These are phyloP conservation scores for Limonius californicus DNA, from an alignment of 1,140 invertebrate species.

Conservation along the genomic window DNA sequence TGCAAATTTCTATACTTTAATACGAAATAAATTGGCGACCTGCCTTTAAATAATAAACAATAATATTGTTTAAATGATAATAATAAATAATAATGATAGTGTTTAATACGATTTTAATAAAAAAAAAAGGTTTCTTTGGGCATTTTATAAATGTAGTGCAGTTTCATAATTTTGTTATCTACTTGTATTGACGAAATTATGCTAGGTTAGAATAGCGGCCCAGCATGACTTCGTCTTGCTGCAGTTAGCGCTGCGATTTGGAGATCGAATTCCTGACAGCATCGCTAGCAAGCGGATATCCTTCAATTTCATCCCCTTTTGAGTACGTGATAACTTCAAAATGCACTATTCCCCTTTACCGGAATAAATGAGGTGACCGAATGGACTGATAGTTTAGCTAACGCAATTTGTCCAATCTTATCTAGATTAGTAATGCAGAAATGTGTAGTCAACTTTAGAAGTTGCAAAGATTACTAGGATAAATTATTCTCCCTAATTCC, in stretches of 20 bases:
- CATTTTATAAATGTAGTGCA: constrained; percentile 33
- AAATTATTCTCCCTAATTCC: constrained; percentile 33
- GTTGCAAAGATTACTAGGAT: constrained; percentile 28
- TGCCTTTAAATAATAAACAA: constrained; percentile 37
- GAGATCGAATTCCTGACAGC: neutral
- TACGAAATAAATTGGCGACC: constrained; percentile 28
- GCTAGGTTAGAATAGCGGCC: neutral
- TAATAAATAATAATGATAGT: constrained; percentile 40
- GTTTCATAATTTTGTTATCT: constrained; percentile 15
- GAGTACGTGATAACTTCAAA: neutral
- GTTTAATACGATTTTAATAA: constrained; percentile 45
- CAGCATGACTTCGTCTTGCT: neutral
- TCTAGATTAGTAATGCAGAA: constrained; percentile 34
- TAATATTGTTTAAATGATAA: constrained; percentile 42
- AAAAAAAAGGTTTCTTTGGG: constrained; percentile 41
- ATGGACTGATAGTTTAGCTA: constrained; percentile 30
- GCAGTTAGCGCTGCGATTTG: neutral
- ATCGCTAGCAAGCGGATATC: neutral
- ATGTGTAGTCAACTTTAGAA: constrained; percentile 35
- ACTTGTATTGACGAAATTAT: neutral
- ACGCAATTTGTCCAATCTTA: constrained; percentile 33
- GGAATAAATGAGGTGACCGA: constrained; percentile 20
- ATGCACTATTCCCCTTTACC: constrained; percentile 8
- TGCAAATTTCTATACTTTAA: constrained; percentile 35
- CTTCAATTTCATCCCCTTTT: neutral